A percentile compares a stretch with the other conserved stretches of the same genome.
These are phyloP conservation scores for Apantesis nais DNA, from an alignment of 2,888 invertebrate genomes.

Conservation along the genomic window DNA sequence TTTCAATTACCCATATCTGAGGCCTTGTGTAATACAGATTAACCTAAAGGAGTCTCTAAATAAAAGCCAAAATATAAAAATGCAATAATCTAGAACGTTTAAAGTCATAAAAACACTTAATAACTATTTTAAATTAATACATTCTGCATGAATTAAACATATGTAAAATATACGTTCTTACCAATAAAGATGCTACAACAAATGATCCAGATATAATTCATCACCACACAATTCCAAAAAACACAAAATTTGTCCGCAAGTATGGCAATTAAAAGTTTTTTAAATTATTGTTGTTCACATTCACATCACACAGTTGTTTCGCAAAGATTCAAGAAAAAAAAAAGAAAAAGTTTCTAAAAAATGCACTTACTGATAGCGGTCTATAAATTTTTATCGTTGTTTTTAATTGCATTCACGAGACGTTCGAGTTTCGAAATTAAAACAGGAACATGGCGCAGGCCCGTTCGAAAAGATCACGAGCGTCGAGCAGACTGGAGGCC, in stretches of 20 bases:
- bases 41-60: not conserved
- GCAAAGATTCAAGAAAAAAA: constrained; percentile 17
- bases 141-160: not conserved
- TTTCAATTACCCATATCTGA: not conserved
- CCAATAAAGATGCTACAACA: constrained; percentile 44
- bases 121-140: not conserved
- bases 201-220: constrained; percentile 55
- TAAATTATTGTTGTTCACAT: constrained; percentile 42
- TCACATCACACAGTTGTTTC: constrained; percentile 41
- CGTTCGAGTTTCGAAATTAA: constrained; percentile 64
- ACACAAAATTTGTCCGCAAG: constrained; percentile 53
- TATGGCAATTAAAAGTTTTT: constrained; percentile 50
- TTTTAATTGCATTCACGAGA: constrained; percentile 57
- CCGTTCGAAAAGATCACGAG: constrained; percentile 67
- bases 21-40: not conserved
- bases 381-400: constrained; percentile 44
- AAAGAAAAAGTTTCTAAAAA: constrained; percentile 23
- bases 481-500: constrained; percentile 75
- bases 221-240: constrained; percentile 56
- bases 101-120: not conserved
- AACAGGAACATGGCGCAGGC: constrained; percentile 61
- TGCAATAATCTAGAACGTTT: not conserved
- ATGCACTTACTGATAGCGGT: constrained; percentile 42
- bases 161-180: constrained; percentile 39
- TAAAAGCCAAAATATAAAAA: not conserved